Base-by-base conservation (phyloP, 2,797 vertebrate species). In the Tenualosa ilisha region DNA sequence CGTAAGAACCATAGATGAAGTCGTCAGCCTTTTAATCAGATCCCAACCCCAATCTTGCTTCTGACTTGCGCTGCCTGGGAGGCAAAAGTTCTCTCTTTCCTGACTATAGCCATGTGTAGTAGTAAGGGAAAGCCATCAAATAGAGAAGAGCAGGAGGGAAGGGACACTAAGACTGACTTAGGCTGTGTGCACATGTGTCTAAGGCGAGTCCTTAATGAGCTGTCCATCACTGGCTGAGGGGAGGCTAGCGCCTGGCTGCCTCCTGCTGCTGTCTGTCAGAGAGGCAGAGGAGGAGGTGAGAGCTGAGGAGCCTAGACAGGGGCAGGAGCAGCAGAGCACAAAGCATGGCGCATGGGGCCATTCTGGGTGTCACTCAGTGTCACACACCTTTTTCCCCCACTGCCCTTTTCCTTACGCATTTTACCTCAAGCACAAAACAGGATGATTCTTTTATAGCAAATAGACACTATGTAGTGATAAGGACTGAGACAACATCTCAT, bases 311-410 rank as follows among this genome's bases (percentile, higher is more conserved):
- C 63, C 81, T 87, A 12, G 50, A 6, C 50, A 9, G 50, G 83
- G 86, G 84, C 31, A 63, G 84, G 82, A 46, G 79, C 88, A 84
- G 54, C 79, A 87, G 72, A 68, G 82, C 86, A 87, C 63, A 63
- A 51, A 84, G 86, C 84, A 7, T 81, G 54, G 53, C 85, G 81
- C 53, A 24, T 12, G 50, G 49, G 68, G 87, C 86, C 84, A 84
- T 81, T 83, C 87, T 86, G 82, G 50, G 50, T 82, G 89, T 88
- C 88, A 89, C 49, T 89, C 89, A 90, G 40, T 87, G 84, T 87
- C 88, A 90, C 13, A 7, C 6, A 82, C 84, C 26, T 37, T 72
- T 37, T 6, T 40, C n/a, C 59, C 59, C 5, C n/a, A 2, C 20
- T 56, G 15, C 15, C 15, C 20, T 56, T 56, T 56, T 56, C 54